Evolutionary conservation across 2,888 invertebrate species (phyloP).

Genomic region (Belgica antarctica): DNA sequence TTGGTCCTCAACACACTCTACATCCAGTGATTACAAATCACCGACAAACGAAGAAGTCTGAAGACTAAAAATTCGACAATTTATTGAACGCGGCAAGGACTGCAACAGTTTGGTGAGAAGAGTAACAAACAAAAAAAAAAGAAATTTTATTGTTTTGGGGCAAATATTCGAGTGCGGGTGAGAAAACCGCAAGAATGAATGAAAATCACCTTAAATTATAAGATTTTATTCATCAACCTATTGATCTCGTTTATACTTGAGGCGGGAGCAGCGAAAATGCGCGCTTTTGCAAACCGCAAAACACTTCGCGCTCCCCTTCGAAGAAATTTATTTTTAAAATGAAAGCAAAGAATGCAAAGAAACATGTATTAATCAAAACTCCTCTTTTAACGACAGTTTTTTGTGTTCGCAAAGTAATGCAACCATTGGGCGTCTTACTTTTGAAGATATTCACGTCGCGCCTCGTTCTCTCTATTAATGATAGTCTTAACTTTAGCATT

Average conservation of each 20-base stretch:
- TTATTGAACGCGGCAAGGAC: conserved; percentile 41
- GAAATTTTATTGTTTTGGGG: background rate
- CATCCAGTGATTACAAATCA: conserved; percentile 71
- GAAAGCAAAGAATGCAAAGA: conserved; percentile 8
- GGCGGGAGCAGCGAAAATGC: background rate
- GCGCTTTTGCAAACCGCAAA: conserved; percentile 21
- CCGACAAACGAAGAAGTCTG: conserved; percentile 49
- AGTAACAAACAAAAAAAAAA: background rate
- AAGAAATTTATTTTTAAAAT: conserved; percentile 3
- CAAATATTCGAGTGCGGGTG: background rate
- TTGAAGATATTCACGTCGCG: no score
- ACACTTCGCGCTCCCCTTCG: background rate
- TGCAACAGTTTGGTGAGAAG: background rate
- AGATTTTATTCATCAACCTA: conserved; percentile 36
- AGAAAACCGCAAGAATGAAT: background rate
- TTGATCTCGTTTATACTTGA: conserved; percentile 35
- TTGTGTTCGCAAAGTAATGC: background rate
- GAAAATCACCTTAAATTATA: background rate
- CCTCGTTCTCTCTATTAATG: no score
- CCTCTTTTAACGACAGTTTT: background rate
- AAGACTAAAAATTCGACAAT: conserved; percentile 45
- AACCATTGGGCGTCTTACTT: background rate
- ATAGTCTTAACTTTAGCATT: no score
- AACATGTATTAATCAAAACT: background rate
- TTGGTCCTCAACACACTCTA: conserved; percentile 92